phyloP scores from a whole-genome alignment of 2,797 vertebrate genomes.

The Aulostomus chinensis region DNA sequence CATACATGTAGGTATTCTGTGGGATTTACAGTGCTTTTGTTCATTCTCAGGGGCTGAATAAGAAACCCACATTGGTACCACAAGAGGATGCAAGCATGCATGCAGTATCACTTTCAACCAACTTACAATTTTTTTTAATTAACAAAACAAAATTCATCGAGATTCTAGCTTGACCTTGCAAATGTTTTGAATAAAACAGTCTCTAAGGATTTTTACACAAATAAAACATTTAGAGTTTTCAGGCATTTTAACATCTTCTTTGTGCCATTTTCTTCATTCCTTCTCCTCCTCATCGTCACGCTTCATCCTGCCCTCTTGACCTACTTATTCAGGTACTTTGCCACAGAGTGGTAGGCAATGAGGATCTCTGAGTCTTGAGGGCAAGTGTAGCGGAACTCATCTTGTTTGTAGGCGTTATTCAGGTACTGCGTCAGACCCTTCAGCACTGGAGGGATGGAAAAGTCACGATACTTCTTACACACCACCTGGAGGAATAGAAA shows the following conservation, averaged over 20 bases:
- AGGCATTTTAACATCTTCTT: no score
- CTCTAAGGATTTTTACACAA: no score
- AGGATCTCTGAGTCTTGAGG: constrained; percentile 86
- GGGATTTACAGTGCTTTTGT: constrained; percentile 25
- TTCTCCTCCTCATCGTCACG: no score
- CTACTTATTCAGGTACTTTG: constrained; percentile 78
- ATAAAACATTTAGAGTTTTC: no score
- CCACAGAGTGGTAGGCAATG: constrained; percentile 81
- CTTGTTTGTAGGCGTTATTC: constrained; percentile 73
- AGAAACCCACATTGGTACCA: constrained; percentile 18
- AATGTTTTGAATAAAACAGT: no score
- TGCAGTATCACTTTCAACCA: no score
- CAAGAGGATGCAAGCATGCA: no score
- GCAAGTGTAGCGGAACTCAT: constrained; percentile 88
- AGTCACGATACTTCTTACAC: constrained; percentile 84
- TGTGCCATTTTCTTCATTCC: no score
- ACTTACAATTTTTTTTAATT: no score
- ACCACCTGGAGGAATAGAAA: constrained; percentile 78
- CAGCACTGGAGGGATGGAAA: constrained; percentile 82
- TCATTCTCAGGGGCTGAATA: constrained; percentile 9
- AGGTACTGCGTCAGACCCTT: constrained; percentile 83
- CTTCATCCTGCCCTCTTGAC: neutral
- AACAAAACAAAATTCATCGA: no score
- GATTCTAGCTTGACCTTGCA: no score
- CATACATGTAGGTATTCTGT: constrained; percentile 2